Conservation (phyloP, 1,140 invertebrate species). For the Lepidurus arcticus region DNA sequence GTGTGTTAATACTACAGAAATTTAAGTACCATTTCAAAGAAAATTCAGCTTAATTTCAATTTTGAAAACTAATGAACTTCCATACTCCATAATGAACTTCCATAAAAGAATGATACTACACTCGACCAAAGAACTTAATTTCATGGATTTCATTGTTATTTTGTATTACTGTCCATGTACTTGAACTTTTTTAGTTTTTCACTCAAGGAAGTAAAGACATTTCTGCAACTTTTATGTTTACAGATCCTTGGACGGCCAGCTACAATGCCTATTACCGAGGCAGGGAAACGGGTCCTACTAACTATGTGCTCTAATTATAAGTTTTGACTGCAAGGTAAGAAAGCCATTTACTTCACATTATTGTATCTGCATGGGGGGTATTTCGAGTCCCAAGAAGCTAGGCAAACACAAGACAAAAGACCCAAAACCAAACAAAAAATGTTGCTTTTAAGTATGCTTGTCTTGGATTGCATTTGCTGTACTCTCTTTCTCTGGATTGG, state of each 20-base stretch:
- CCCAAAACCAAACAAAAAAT: not conserved
- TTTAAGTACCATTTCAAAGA: not conserved
- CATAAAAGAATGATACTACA: not conserved
- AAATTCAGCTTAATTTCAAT: not conserved
- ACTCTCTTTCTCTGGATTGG: not conserved
- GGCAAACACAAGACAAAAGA: not conserved
- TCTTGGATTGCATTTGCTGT: constrained; percentile 7
- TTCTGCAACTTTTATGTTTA: not conserved
- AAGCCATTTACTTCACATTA: not conserved
- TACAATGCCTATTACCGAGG: constrained; percentile 33
- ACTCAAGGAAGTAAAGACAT: too few species aligned
- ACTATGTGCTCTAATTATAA: constrained; percentile 29
- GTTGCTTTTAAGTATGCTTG: constrained; percentile 11
- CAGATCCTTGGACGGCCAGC: constrained; percentile 34
- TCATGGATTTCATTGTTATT: too few species aligned
- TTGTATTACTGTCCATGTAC: too few species aligned
- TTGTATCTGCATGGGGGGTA: not conserved
- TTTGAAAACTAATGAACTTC: not conserved
- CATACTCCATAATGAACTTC: not conserved
- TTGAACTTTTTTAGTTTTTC: too few species aligned
- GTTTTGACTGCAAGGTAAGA: not conserved
- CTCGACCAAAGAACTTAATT: too few species aligned
- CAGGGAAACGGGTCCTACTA: constrained; percentile 30
- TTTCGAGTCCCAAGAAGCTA: not conserved
- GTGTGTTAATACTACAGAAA: too few species aligned